These are phyloP conservation scores for Thaleichthys pacificus DNA, from an alignment of 2,797 vertebrate genomes.

Conservation along the genomic window DNA sequence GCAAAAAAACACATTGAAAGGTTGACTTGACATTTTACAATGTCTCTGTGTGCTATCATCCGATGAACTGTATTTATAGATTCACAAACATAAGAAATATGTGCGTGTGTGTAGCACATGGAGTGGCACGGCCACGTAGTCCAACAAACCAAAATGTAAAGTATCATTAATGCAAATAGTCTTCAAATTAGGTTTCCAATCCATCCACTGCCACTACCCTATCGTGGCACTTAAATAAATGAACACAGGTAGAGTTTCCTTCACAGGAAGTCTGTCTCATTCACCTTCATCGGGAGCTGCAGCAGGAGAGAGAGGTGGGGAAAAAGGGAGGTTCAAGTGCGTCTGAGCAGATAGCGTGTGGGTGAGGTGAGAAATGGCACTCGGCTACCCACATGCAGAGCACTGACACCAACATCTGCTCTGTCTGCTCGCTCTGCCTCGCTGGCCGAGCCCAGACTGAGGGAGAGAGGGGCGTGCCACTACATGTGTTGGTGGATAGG, in stretches of 20 bases:
- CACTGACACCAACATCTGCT: slow-evolving; percentile 66
- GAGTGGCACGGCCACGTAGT: not conserved
- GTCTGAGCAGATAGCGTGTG: slow-evolving; percentile 46
- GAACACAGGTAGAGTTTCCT: not conserved
- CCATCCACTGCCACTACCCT: not conserved
- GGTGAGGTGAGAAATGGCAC: slow-evolving; percentile 56
- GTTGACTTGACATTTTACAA: not conserved
- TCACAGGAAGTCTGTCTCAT: not conserved
- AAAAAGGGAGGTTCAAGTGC: slow-evolving; percentile 25
- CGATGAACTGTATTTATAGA: not conserved
- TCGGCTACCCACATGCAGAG: slow-evolving; percentile 53
- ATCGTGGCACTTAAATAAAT: not conserved
- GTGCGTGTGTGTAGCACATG: too few relatives aligned
- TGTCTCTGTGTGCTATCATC: not conserved
- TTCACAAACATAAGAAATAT: not conserved
- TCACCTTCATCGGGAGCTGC: too few relatives aligned
- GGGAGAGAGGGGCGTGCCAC: slow-evolving; percentile 20
- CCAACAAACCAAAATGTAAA: not conserved
- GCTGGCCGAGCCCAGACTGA: slow-evolving; percentile 25
- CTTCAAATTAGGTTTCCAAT: not conserved
- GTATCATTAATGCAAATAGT: not conserved
- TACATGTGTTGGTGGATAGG: slow-evolving; percentile 21
- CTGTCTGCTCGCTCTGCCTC: slow-evolving; percentile 60
- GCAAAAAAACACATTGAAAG: not conserved
- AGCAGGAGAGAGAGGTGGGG: slow-evolving; percentile 10